A percentile compares a stretch with the other conserved stretches of the same genome.
Conservation (phyloP, 1,140 invertebrate genomes). For the Drosophila mojavensis region DNA sequence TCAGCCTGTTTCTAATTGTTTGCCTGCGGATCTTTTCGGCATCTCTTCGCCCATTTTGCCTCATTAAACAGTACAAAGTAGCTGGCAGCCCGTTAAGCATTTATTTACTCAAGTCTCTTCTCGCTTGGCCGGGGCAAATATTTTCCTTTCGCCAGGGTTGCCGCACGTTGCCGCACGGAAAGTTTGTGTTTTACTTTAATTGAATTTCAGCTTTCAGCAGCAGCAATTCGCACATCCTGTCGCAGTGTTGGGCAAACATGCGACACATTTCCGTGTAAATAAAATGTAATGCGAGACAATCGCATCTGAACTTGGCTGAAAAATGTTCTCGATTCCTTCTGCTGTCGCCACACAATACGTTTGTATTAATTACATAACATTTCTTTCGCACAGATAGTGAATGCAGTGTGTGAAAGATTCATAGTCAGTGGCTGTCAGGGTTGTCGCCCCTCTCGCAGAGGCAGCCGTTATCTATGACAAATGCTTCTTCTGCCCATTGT, state of each 20-base stretch:
- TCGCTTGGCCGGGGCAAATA: conserved; percentile 16
- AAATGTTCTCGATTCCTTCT: not conserved
- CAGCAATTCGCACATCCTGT: conserved; percentile 34
- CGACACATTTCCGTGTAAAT: conserved; percentile 52
- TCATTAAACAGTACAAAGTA: conserved; percentile 46
- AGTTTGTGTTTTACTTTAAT: conserved; percentile 21
- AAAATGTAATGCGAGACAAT: conserved; percentile 37
- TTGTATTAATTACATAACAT: conserved; percentile 54
- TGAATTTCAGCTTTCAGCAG: conserved; percentile 25
- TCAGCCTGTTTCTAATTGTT: conserved; percentile 54
- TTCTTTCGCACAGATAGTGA: conserved; percentile 9
- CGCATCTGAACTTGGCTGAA: conserved; percentile 15
- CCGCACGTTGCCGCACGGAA: not conserved
- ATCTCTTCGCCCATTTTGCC: conserved; percentile 17
- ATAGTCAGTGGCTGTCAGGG: conserved; percentile 17
- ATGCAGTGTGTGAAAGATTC: conserved; percentile 29
- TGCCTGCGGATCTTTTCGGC: conserved; percentile 39
- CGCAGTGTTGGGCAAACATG: conserved; percentile 33
- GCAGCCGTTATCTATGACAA: conserved; percentile 51
- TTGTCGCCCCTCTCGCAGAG: conserved; percentile 27
- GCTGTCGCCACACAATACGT: not conserved
- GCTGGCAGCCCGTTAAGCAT: conserved; percentile 52
- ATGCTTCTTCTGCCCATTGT: conserved; percentile 46
- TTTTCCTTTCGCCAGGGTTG: conserved; percentile 26
- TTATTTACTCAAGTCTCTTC: conserved; percentile 42